These are phyloP conservation scores for Pollenia angustigena DNA, from an alignment of 2,888 invertebrate genomes.

Conservation along the genomic window DNA sequence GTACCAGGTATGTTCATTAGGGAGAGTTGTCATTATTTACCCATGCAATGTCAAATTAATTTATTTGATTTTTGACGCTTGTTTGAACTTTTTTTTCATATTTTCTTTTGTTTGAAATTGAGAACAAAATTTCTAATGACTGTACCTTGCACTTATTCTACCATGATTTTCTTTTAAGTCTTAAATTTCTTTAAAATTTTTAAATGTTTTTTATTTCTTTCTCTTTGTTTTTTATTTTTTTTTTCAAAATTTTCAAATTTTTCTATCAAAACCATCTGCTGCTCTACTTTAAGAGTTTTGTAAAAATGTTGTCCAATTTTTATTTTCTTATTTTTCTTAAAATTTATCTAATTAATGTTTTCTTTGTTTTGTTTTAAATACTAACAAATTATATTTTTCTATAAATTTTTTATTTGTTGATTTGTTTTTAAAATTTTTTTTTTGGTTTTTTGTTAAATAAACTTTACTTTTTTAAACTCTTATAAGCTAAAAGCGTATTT, in stretches of 20 bases:
- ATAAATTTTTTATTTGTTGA: constrained; percentile 62
- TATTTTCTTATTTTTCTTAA: constrained; percentile 26
- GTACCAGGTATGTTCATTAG: no score
- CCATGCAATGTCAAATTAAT: no score
- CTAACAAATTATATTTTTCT: constrained; percentile 47
- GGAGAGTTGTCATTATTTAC: no score
- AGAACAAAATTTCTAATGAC: no score
- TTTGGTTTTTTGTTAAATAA: constrained; percentile 28
- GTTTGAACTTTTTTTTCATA: no score
- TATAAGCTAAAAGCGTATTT: constrained; percentile 84
- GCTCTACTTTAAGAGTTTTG: constrained; percentile 33
- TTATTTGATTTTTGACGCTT: no score
- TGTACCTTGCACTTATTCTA: no score
- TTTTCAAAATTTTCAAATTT: not conserved
- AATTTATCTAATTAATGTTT: constrained; percentile 46
- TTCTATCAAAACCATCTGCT: constrained; percentile 36
- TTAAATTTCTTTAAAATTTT: not conserved
- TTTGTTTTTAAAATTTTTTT: constrained; percentile 74
- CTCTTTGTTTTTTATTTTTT: not conserved
- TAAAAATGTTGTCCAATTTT: constrained; percentile 43
- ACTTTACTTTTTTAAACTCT: constrained; percentile 80
- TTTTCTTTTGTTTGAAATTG: no score
- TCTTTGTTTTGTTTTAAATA: constrained; percentile 18
- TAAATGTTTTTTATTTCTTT: constrained; percentile 3
- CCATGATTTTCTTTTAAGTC: no score